Percentiles rank a stretch among this genome's conserved stretches.
These are phyloP conservation scores for Elmis aenea DNA, from an alignment of 2,888 invertebrate species.

Conservation along the genomic window DNA sequence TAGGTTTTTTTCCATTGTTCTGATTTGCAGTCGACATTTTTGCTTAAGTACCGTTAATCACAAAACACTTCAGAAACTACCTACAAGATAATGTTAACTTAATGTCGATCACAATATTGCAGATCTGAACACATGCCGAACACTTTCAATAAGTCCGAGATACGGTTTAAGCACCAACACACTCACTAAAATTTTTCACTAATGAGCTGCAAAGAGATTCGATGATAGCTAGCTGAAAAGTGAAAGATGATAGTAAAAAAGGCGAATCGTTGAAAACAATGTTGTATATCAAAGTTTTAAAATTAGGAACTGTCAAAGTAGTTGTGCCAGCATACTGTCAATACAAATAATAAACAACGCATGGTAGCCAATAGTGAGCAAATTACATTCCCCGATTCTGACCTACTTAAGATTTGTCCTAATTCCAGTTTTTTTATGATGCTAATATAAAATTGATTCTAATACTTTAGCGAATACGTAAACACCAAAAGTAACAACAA, in stretches of 20 bases:
- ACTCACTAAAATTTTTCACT: conserved; percentile 10
- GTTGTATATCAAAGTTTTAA: too few relatives aligned
- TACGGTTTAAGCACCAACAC: conserved; percentile 13
- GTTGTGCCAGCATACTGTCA: not conserved
- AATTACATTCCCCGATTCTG: conserved; percentile 12
- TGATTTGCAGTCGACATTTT: conserved; percentile 33
- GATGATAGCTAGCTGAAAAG: conserved; percentile 13
- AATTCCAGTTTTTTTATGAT: conserved; percentile 13
- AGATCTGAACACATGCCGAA: conserved; percentile 18
- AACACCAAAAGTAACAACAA: too few relatives aligned
- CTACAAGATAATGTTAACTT: conserved; percentile 21
- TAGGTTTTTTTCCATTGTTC: conserved; percentile 39
- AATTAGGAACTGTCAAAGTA: not conserved
- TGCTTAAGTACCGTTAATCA: conserved; percentile 22
- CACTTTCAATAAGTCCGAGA: conserved; percentile 6
- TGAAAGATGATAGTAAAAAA: too few relatives aligned
- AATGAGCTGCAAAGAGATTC: conserved; percentile 8
- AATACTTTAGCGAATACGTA: too few relatives aligned
- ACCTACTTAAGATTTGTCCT: conserved; percentile 17
- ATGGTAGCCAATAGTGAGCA: conserved; percentile 10
- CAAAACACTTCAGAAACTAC: conserved; percentile 28
- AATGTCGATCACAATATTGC: conserved; percentile 13
- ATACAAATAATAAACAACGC: conserved; percentile 12
- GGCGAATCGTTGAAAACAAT: too few relatives aligned
- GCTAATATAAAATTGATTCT: too few relatives aligned